Conservation (phyloP, 2,888 invertebrate genomes). For the Venusia cambrica region DNA sequence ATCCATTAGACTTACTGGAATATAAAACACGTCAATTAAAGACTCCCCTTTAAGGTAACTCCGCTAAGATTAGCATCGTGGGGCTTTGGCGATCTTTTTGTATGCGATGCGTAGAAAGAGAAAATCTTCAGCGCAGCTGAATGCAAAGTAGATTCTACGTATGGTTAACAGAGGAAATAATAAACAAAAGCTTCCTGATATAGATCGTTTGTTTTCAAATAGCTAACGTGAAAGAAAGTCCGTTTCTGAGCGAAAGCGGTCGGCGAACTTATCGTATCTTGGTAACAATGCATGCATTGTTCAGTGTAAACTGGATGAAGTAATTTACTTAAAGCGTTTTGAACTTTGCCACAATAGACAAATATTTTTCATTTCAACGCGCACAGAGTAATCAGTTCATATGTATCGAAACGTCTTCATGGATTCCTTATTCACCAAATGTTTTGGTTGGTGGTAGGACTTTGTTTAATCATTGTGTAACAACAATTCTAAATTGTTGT, state of each 20-base stretch:
- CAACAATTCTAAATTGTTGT: no score
- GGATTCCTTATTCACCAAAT: no score
- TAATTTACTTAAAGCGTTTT: conserved; percentile 48
- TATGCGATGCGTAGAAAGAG: conserved; percentile 10
- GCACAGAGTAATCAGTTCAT: conserved; percentile 28
- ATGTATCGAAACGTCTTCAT: no score
- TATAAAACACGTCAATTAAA: conserved; percentile 53
- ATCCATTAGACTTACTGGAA: conserved; percentile 45
- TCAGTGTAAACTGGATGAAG: conserved; percentile 62
- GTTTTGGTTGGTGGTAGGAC: no score
- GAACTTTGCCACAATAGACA: conserved; percentile 44
- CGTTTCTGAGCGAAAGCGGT: conserved; percentile 61
- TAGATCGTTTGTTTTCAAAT: conserved; percentile 58
- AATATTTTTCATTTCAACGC: conserved; percentile 30
- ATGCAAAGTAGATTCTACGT: conserved; percentile 17
- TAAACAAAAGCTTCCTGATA: conserved; percentile 56
- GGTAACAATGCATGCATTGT: conserved; percentile 75
- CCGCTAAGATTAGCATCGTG: conserved; percentile 15
- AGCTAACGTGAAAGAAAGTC: conserved; percentile 63
- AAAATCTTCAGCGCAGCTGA: conserved; percentile 5
- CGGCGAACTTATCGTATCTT: conserved; percentile 62
- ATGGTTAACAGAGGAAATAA: conserved; percentile 16
- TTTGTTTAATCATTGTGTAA: no score
- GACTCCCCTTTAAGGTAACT: conserved; percentile 24
- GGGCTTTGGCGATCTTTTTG: conserved; percentile 5